These are phyloP conservation scores for human (Homo sapiens) DNA, from an alignment of 2,113 vertebrate species.

Conservation along the genomic window GRCh38 chr2:169950501-169951000, in stretches of 20 bases:
- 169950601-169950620: neutral
- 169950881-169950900: neutral
- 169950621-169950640: neutral
- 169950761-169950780: neutral
- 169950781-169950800: neutral
- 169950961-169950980: neutral
- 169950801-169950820: neutral
- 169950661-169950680: neutral
- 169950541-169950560: neutral
- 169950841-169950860: neutral
- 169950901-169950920: neutral
- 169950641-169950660: neutral
- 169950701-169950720: neutral
- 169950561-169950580: slow-evolving; percentile 44
- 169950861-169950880: neutral
- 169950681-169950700: neutral
- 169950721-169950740: neutral
- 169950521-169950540: neutral
- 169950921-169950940: neutral
- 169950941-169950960: neutral
- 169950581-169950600: neutral
- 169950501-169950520: neutral
- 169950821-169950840: neutral
- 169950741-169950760: neutral
- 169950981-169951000: neutral